Evolutionary conservation across 2,113 vertebrate species (phyloP).

Genomic region (Hippocampus guttulatus): DNA sequence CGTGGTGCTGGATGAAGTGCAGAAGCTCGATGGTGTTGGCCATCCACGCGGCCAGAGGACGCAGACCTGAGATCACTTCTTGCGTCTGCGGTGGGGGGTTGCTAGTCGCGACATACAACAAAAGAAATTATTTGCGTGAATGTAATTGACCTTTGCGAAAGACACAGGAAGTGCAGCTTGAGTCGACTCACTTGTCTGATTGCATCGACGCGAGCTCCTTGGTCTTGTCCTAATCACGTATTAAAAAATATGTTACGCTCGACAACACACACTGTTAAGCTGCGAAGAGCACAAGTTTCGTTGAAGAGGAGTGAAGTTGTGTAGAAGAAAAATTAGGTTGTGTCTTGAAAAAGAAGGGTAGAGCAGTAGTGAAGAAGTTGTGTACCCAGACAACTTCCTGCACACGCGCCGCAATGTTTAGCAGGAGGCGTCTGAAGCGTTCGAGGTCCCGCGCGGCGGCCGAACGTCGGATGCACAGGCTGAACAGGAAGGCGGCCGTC

Average conservation of each 20-base stretch:
- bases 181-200: slow-evolving; percentile 68
- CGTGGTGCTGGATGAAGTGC: slow-evolving; percentile 75
- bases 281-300: too few relatives aligned
- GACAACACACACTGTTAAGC: neutral
- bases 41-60: slow-evolving; percentile 74
- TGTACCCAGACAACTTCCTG: slow-evolving; percentile 73
- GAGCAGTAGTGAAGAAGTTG: neutral
- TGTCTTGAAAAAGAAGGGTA: too few relatives aligned
- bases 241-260: neutral
- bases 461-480: slow-evolving; percentile 71
- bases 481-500: slow-evolving; percentile 71
- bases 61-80: slow-evolving; percentile 66
- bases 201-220: slow-evolving; percentile 72
- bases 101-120: neutral
- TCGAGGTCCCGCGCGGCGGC: slow-evolving; percentile 50
- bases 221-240: slow-evolving; percentile 68
- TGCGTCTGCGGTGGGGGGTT: slow-evolving; percentile 15
- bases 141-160: neutral
- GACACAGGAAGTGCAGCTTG: neutral
- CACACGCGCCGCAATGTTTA: slow-evolving; percentile 66
- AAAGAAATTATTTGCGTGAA: too few relatives aligned
- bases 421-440: slow-evolving; percentile 66
- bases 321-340: neutral
- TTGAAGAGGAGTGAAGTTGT: neutral
- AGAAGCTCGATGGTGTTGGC: slow-evolving; percentile 77